phyloP scores from a whole-genome alignment of 2,888 invertebrate genomes.

The Cryptops parisi region DNA sequence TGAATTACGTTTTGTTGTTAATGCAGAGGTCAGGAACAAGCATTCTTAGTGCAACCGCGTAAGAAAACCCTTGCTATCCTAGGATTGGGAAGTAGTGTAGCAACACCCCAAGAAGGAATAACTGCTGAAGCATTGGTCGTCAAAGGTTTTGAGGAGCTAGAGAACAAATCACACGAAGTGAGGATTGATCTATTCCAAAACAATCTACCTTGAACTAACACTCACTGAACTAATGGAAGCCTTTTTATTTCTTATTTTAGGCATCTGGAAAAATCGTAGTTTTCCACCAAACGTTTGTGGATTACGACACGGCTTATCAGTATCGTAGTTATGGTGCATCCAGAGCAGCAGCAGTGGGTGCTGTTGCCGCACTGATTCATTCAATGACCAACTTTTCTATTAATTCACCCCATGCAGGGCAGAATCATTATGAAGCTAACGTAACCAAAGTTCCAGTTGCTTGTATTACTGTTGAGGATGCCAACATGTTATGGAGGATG shows the following conservation, averaged over 20 bases:
- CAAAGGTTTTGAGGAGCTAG: conserved; percentile 48
- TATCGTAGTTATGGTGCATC: conserved; percentile 51
- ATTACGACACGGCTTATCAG: conserved; percentile 48
- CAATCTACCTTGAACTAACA: conserved; percentile 14
- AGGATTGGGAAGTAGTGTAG: conserved; percentile 54
- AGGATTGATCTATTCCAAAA: background rate
- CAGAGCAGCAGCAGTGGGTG: conserved; percentile 55
- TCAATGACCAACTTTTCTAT: conserved; percentile 65
- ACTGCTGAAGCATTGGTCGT: conserved; percentile 59
- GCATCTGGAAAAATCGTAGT: conserved; percentile 59
- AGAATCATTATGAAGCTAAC: conserved; percentile 44
- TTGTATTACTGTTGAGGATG: conserved; percentile 62
- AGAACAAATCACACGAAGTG: conserved; percentile 39
- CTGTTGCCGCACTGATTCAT: conserved; percentile 55
- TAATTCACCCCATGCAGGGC: conserved; percentile 60
- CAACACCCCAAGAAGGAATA: conserved; percentile 54
- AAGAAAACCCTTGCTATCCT: conserved; percentile 46
- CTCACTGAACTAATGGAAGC: no score
- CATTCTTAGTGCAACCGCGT: conserved; percentile 48
- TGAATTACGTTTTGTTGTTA: no score
- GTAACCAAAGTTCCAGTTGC: conserved; percentile 53
- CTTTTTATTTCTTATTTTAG: no score
- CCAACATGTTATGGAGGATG: conserved; percentile 52
- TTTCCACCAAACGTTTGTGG: conserved; percentile 42
- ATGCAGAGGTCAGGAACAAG: conserved; percentile 50